A percentile compares a stretch with the other conserved stretches of the same genome.
phyloP scores from a whole-genome alignment of 53 echinoderm and acorn worm genomes.

The Hippasteria phrygiana region DNA sequence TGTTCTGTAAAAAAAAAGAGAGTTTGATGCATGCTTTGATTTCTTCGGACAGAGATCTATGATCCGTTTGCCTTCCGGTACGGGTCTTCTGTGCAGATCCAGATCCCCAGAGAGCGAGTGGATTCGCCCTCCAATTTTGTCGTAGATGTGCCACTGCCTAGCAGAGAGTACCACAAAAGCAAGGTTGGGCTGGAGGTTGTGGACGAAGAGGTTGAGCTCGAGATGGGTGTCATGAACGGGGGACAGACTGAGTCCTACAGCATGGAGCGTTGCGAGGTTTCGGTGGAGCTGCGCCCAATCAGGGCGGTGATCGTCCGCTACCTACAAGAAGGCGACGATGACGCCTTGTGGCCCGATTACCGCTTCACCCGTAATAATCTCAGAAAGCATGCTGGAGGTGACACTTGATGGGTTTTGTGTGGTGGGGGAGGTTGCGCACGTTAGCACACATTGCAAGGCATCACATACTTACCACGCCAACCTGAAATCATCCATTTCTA shows the following conservation, averaged over 20 bases:
- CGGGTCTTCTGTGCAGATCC: slow-evolving; percentile 45
- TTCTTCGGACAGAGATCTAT: slow-evolving; percentile 13
- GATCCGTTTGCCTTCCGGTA: slow-evolving; percentile 42
- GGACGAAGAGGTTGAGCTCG: slow-evolving; percentile 33
- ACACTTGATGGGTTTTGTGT: slow-evolving; percentile 5
- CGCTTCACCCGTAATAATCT: slow-evolving; percentile 54
- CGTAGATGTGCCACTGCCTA: slow-evolving; percentile 3
- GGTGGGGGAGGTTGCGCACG: slow-evolving; percentile 1
- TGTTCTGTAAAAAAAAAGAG: neutral
- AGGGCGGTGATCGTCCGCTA: slow-evolving; percentile 49
- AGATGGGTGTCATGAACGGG: slow-evolving; percentile 31
- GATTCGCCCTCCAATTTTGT: slow-evolving; percentile 20
- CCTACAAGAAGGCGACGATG: slow-evolving; percentile 53
- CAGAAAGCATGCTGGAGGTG: slow-evolving; percentile 55
- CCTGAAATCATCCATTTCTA: neutral
- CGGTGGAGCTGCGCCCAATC: slow-evolving; percentile 34
- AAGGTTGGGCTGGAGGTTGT: neutral
- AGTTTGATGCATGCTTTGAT: neutral
- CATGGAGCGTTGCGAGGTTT: slow-evolving; percentile 22
- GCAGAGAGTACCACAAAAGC: slow-evolving; percentile 21
- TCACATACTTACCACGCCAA: neutral
- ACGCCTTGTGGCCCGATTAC: slow-evolving; percentile 42
- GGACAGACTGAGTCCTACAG: slow-evolving; percentile 45
- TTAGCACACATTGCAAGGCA: no score
- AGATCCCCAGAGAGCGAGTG: slow-evolving; percentile 51